phyloP scores from a whole-genome alignment of 2,888 invertebrate genomes.

The Anorthoa munda region DNA sequence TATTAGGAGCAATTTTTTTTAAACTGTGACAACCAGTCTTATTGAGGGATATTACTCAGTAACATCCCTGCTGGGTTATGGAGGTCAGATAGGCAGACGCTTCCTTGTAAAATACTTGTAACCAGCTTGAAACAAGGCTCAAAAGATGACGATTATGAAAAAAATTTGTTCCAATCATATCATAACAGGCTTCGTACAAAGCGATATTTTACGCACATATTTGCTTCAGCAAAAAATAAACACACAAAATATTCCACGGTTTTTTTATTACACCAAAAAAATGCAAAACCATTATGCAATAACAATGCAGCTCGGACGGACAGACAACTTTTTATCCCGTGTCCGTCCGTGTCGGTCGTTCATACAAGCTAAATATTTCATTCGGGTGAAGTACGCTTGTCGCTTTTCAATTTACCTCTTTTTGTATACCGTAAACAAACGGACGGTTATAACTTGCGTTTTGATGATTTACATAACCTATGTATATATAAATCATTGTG shows the following conservation, averaged over 20 bases:
- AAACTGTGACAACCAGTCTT: too few relatives aligned
- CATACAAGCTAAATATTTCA: slow-evolving; percentile 48
- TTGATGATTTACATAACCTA: background rate
- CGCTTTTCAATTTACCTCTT: slow-evolving; percentile 43
- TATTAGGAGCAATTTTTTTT: too few relatives aligned
- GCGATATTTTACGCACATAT: background rate
- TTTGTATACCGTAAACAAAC: slow-evolving; percentile 18
- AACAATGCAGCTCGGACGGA: slow-evolving; percentile 42
- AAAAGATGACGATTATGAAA: too few relatives aligned
- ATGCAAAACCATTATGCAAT: slow-evolving; percentile 18
- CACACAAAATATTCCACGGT: slow-evolving; percentile 7
- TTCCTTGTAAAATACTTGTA: too few relatives aligned
- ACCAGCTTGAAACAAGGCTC: too few relatives aligned
- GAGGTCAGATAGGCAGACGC: too few relatives aligned
- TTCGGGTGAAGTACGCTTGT: slow-evolving; percentile 26
- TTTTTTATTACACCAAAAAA: slow-evolving; percentile 13
- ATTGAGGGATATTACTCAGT: too few relatives aligned
- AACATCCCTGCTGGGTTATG: too few relatives aligned
- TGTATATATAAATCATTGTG: background rate
- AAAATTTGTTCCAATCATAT: too few relatives aligned
- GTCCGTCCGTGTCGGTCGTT: slow-evolving; percentile 18
- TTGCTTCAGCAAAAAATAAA: background rate
- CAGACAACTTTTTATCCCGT: slow-evolving; percentile 23
- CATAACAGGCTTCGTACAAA: background rate
- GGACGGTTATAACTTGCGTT: background rate